Percentiles rank a stretch among this genome's conserved stretches.
These are phyloP conservation scores for Ischnura elegans DNA, from an alignment of 2,888 invertebrate genomes.

Conservation along the genomic window DNA sequence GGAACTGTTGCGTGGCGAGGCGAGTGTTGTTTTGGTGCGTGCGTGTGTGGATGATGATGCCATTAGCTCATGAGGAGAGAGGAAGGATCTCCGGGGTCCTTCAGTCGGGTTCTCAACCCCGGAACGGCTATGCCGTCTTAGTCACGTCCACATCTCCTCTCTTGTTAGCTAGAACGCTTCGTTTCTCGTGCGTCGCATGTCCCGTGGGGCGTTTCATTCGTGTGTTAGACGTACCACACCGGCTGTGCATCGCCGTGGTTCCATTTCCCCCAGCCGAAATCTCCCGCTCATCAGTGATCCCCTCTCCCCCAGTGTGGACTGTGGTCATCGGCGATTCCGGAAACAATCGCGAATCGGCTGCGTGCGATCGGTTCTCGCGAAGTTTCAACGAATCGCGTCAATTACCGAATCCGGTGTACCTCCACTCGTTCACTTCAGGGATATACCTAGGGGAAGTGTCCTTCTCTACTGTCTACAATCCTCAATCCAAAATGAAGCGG, in stretches of 20 bases:
- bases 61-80: neutral
- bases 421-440: too few species aligned
- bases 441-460: too few species aligned
- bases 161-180: too few species aligned
- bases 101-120: slow-evolving; percentile 6
- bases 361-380: neutral
- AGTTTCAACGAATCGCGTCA: too few species aligned
- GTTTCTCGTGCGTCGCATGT: neutral
- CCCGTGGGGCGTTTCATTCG: neutral
- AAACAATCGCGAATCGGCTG: neutral
- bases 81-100: neutral
- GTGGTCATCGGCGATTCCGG: neutral
- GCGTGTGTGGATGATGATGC: neutral
- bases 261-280: neutral
- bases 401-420: too few species aligned
- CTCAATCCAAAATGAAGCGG: neutral
- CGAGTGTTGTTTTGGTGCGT: neutral
- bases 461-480: neutral
- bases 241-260: neutral
- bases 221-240: neutral
- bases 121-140: neutral
- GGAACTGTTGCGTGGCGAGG: neutral
- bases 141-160: neutral
- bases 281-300: neutral
- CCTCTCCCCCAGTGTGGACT: too few species aligned